Base-by-base conservation (phyloP, 2,797 vertebrate genomes). In the Geotrypetes seraphini region DNA sequence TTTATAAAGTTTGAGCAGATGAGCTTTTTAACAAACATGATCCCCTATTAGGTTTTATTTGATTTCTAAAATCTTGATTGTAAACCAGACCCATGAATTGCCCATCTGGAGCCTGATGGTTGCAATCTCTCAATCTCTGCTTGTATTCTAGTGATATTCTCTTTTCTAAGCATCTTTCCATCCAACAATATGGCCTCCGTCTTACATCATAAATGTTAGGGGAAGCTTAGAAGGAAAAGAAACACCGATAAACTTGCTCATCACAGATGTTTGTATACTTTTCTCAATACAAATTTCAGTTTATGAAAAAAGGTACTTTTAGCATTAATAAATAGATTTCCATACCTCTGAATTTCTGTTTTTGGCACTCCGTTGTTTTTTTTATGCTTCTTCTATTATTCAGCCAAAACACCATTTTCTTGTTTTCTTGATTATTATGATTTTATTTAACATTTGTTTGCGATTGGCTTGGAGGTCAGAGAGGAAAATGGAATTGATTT, bases 301-400 rank as follows among this genome's bases (percentile, higher is more conserved):
- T n/a, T n/a, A n/a, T n/a, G n/a, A n/a, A n/a, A n/a, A n/a, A n/a
- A n/a, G n/a, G n/a, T n/a, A n/a, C n/a, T n/a, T n/a, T n/a, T n/a
- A n/a, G n/a, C n/a, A n/a, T n/a, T n/a, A n/a, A n/a, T n/a, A 56
- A 36, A 50, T 63, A 75, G 66, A 67, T 81, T 72, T 57, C 63
- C 75, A 70, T 79, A 64, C 71, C 73, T 70, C 61, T 66, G 57
- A 55, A 50, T 48, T 43, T 58, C 63, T 53, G 17, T 49, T 50
- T 40, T 59, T 39, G 59, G n/a, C n/a, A 40, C 26, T 39, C 31
- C 44, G 47, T 31, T 39, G 25, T 30, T 47, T 45, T 31, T 31
- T 33, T 40, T 22, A 21, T 24, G 31, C 36, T 65, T 57, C 50
- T 29, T 45, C 54, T 45, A n/a, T n/a, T n/a, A n/a, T n/a, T n/a